These are phyloP conservation scores for Gnatocerus cornutus DNA, from an alignment of 2,888 invertebrate genomes.

Conservation along the genomic window DNA sequence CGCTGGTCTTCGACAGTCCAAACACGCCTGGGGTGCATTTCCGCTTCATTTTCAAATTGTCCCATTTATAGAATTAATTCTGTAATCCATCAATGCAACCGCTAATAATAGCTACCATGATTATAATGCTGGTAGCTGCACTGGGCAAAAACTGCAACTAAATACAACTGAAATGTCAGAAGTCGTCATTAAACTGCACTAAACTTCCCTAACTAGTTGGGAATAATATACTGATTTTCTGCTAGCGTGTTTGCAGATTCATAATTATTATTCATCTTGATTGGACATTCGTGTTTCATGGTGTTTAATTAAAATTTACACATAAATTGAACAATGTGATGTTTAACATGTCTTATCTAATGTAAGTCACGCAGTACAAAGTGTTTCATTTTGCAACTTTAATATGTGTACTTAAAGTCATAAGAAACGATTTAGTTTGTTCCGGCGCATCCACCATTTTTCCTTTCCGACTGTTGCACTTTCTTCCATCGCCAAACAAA, in stretches of 20 bases:
- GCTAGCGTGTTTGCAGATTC: not conserved
- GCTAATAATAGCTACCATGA: no score
- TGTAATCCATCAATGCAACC: no score
- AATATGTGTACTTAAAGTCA: not conserved
- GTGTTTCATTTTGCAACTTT: not conserved
- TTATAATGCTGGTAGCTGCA: no score
- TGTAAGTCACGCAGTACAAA: slow-evolving; percentile 2
- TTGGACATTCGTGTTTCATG: not conserved
- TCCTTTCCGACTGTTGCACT: not conserved
- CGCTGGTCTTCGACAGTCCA: not conserved
- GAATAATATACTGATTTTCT: not conserved
- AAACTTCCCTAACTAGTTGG: not conserved
- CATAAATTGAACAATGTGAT: slow-evolving; percentile 8
- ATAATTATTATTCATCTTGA: not conserved
- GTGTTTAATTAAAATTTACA: slow-evolving; percentile 16
- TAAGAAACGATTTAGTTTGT: no score
- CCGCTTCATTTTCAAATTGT: no score
- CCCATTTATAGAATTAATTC: no score
- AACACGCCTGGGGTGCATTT: not conserved
- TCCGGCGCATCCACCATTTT: not conserved
- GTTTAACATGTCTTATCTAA: slow-evolving; percentile 5
- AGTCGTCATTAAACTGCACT: not conserved
- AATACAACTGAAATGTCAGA: not conserved
- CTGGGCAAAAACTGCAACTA: not conserved
- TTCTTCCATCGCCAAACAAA: no score